Evolutionary conservation across 1,140 invertebrate species (phyloP).

Genomic region (Scylla paramamosain): DNA sequence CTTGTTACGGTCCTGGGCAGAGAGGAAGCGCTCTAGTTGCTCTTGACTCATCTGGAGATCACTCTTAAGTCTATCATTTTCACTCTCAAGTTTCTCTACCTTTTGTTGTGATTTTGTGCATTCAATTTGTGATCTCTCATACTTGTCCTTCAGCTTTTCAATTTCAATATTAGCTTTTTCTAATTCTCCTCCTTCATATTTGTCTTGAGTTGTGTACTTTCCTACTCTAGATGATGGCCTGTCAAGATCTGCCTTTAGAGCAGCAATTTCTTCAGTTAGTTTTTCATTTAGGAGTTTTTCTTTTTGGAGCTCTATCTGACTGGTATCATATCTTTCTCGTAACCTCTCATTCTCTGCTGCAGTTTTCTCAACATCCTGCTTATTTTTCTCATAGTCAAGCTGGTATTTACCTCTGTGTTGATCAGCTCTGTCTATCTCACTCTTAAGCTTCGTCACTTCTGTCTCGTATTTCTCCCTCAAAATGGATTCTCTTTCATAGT

Average conservation of each 20-base stretch:
- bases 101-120: conserved; percentile 77
- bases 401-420: conserved; percentile 91
- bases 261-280: conserved; percentile 82
- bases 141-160: conserved; percentile 92
- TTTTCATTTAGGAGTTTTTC: conserved; percentile 82
- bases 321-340: conserved; percentile 87
- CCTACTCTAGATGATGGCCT: conserved; percentile 77
- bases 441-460: conserved; percentile 85
- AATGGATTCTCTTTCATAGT: conserved; percentile 87
- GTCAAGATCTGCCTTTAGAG: conserved; percentile 81
- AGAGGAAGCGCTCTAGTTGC: conserved; percentile 79
- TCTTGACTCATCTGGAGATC: conserved; percentile 82
- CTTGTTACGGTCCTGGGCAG: conserved; percentile 78
- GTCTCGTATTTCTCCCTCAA: conserved; percentile 83
- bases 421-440: conserved; percentile 88
- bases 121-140: conserved; percentile 90
- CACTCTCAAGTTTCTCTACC: conserved; percentile 79
- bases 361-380: conserved; percentile 80
- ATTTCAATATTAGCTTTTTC: conserved; percentile 92
- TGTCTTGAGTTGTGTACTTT: conserved; percentile 58
- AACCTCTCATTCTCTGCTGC: conserved; percentile 86
- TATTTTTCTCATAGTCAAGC: conserved; percentile 89
- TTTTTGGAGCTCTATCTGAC: conserved; percentile 88
- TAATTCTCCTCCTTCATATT: conserved; percentile 80
- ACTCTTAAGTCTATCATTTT: conserved; percentile 83